Evolutionary conservation across 2,797 vertebrate genomes (phyloP), one percentile per base, ranked within the genome.

Genomic region (Lithobates sylvaticus): DNA sequence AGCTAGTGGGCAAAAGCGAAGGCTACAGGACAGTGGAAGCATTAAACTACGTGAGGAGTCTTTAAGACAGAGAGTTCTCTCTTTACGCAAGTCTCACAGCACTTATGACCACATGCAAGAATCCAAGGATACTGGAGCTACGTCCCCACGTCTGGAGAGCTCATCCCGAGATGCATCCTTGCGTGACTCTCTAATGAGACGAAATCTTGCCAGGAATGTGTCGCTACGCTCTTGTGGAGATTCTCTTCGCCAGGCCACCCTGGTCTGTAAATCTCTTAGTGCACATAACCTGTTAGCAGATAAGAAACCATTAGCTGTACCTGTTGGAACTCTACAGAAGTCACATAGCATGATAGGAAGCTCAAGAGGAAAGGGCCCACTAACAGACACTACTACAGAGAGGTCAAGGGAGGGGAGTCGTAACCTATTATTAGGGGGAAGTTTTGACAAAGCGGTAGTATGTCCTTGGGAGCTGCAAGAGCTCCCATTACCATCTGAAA

Each of bases 221-320:
- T 91, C 88, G 0, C 92, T 93, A 47, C 86, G 50, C 21, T 97
- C 95, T 0, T 94, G 95, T 85, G 92, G 91, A 0, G 96, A 97
- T 82, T 96, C 95, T 0, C 90, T 94, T 2, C 94, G 96, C 0
- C 93, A 93, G 0, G 93, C 94, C 2, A 94, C 95, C 0, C 94
- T 96, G 0, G 90, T 97, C 23, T 97, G 95, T 88, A 97, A 96
- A 89, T 99, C 98, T 0, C 96, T 94, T 86, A 99, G 98, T 0
- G 96, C 98, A 61, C 97, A 98, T 78, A 97, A 98, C 88, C 92
- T 99, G 84, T 90, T 92, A 0, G 94, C 95, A 21, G 92, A 93
- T 21, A 94, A 94, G 69, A 95, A 94, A 88, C 90, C 94, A 13
- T 89, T 96, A 78, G 92, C 91, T 44, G 94, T 95, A 21, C 87